phyloP scores from a whole-genome alignment of 30 jellyfish, hydroid and myxozoan species.

The Chironex yamaguchii region DNA sequence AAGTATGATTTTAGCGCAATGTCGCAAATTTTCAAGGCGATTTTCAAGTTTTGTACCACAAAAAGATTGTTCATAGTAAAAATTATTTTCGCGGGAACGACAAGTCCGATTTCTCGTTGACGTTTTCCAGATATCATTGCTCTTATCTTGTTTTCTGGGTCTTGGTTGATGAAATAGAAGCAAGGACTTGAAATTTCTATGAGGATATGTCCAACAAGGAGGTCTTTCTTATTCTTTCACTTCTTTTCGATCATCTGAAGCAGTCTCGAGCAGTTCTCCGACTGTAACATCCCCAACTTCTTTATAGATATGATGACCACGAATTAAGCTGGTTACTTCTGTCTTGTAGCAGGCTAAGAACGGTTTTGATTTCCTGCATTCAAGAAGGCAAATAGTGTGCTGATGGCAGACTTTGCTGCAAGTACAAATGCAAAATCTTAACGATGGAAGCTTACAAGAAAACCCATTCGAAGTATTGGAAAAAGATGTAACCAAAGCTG shows the following conservation, averaged over 20 bases:
- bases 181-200: conserved; percentile 38
- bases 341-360: conserved; percentile 52
- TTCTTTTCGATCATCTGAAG: conserved; percentile 58
- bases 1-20: too few relatives aligned
- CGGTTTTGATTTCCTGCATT: conserved; percentile 41
- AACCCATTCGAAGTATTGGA: conserved; percentile 45
- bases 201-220: conserved; percentile 44
- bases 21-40: too few relatives aligned
- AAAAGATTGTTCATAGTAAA: conserved; percentile 44
- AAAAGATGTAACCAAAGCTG: conserved; percentile 55
- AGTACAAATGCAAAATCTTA: conserved; percentile 11
- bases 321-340: conserved; percentile 51
- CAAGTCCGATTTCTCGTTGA: conserved; percentile 51
- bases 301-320: conserved; percentile 47
- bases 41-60: too few relatives aligned
- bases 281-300: conserved; percentile 44
- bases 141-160: conserved; percentile 36
- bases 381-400: conserved; percentile 47
- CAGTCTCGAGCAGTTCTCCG: conserved; percentile 62
- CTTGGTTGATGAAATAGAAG: conserved; percentile 27
- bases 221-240: conserved; percentile 47
- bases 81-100: conserved; percentile 63
- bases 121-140: conserved; percentile 56
- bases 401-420: conserved; percentile 51
- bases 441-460: conserved; percentile 22